Evolutionary conservation across 2,888 invertebrate genomes (phyloP), one percentile per base, ranked within the genome.

Genomic region (Eremobia ochroleuca): DNA sequence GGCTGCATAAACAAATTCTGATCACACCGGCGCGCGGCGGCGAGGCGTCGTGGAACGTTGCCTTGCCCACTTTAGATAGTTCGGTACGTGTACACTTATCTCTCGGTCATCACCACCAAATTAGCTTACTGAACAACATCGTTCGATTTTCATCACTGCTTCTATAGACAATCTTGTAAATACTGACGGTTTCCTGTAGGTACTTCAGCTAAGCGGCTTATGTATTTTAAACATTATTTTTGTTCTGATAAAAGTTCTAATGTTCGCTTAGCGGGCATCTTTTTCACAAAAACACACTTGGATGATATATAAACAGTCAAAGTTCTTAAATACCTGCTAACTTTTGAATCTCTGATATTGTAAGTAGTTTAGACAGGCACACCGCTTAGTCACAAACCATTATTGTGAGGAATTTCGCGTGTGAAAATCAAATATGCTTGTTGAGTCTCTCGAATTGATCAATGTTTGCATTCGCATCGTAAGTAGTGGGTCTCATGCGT

Each of bases 1-100:
- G 95, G 94, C 95, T 90, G 85, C 91, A 92, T 95, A 95, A 94
- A 96, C 94, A 92, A 95, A 96, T 96, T 96, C 96, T 94, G 94
- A 94, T 96, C 96, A 96, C 96, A 96, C 91, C 92, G 85, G 91
- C 91, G 89, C 90, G 87, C 89, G 89, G 90, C 90, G 89, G 80
- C 83, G 81, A 81, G 76, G 85, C 83, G 83, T 75, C 87, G 85
- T 84, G 87, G 76, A 75, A 79, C 87, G 80, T 70, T 83, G 74
- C 76, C 73, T 90, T 87, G 87, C 85, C 86, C 88, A 90, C 90
- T 89, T 90, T 87, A 86, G 80, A 87, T 77, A 81, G 79, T 77
- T 85, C 68, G 80, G 81, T 87, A 86, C 85, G 82, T 87, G 79
- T 77, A 76, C 81, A 79, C 87, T 83, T 82, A 88, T 77, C 81